phyloP scores from a whole-genome alignment of 2,888 invertebrate genomes.

The Phyllotreta cruciferae region DNA sequence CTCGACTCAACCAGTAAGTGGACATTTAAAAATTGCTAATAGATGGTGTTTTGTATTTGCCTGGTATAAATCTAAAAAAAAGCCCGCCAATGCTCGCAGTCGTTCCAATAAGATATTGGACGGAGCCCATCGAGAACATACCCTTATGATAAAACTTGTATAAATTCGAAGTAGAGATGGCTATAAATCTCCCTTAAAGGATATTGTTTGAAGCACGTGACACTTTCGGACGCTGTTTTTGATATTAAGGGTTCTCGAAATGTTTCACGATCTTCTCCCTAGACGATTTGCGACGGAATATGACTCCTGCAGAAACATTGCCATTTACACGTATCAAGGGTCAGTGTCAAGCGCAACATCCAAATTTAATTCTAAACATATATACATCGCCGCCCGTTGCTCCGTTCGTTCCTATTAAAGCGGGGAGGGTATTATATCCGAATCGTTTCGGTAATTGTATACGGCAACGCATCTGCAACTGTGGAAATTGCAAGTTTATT shows the following conservation, averaged over 20 bases:
- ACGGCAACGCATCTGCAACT: constrained; percentile 1
- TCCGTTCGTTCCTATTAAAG: constrained; percentile 10
- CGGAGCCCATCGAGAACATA: constrained; percentile 49
- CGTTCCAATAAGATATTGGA: constrained; percentile 40
- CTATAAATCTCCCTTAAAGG: constrained; percentile 56
- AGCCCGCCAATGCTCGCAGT: constrained; percentile 27
- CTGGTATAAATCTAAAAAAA: neutral
- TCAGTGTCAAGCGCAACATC: constrained; percentile 19
- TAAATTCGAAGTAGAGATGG: constrained; percentile 54
- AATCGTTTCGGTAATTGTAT: constrained; percentile 13
- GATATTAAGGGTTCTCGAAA: constrained; percentile 53
- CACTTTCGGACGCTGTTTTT: constrained; percentile 53
- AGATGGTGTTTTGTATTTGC: too few species aligned
- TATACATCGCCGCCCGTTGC: neutral
- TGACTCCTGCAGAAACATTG: constrained; percentile 32
- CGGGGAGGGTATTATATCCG: constrained; percentile 7
- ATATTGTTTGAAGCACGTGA: constrained; percentile 58
- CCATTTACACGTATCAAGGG: constrained; percentile 24
- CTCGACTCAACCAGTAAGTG: too few species aligned
- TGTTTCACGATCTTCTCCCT: constrained; percentile 43
- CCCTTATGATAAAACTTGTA: constrained; percentile 57
- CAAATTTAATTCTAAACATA: constrained; percentile 19
- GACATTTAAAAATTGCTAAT: too few species aligned
- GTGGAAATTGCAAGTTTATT: constrained; percentile 9
- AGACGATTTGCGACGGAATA: constrained; percentile 43